Evolutionary conservation across 2,888 invertebrate species (phyloP).

Genomic region (Xanthia togata): DNA sequence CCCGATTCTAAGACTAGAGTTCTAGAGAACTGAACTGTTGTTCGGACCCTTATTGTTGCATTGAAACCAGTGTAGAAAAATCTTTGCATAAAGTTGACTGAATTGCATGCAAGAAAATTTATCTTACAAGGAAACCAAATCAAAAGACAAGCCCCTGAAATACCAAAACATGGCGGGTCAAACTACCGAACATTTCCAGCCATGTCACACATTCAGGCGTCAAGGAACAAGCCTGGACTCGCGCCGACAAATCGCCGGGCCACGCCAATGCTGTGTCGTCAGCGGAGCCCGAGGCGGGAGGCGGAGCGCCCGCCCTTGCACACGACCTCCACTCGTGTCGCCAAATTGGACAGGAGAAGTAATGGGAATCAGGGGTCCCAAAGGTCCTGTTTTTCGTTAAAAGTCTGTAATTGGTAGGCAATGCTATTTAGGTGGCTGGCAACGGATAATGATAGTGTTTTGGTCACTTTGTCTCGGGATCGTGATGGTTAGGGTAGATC

Average conservation of each 20-base stretch:
- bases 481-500: background rate
- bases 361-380: conserved; percentile 49
- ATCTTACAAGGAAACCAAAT: background rate
- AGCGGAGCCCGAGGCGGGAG: conserved; percentile 77
- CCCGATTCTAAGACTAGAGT: background rate
- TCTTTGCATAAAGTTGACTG: background rate
- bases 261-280: conserved; percentile 83
- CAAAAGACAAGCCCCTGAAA: conserved; percentile 22
- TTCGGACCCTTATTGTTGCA: background rate
- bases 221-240: conserved; percentile 61
- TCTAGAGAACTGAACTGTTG: background rate
- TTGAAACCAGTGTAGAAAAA: background rate
- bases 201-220: conserved; percentile 58
- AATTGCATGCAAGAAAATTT: background rate
- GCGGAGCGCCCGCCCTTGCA: conserved; percentile 76
- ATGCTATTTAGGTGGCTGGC: conserved; percentile 19
- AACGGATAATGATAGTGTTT: conserved; percentile 46
- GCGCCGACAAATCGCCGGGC: conserved; percentile 62
- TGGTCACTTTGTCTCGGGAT: background rate
- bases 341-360: conserved; percentile 62
- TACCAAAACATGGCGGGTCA: conserved; percentile 40
- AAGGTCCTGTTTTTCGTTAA: conserved; percentile 51
- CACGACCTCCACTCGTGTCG: conserved; percentile 68
- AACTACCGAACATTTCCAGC: conserved; percentile 48
- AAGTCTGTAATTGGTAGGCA: conserved; percentile 50